Conservation (phyloP, 2,888 invertebrate species). For the Belgica antarctica region DNA sequence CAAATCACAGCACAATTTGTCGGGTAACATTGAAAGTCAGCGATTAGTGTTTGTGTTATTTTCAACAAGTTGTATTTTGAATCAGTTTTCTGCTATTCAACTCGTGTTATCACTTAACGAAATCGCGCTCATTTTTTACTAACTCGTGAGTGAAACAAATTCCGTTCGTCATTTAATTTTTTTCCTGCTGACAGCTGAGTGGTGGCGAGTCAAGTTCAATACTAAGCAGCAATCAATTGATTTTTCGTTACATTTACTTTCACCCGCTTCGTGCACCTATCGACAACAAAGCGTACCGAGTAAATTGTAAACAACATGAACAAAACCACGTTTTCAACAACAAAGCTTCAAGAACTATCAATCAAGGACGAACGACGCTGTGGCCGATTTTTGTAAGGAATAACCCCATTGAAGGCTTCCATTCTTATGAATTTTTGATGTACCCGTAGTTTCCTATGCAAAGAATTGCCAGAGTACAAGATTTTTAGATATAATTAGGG, state of each 20-base stretch:
- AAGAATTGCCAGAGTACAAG: too few relatives aligned
- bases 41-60: slow-evolving; percentile 26
- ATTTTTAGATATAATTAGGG: too few relatives aligned
- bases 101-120: neutral
- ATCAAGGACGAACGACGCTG: slow-evolving; percentile 22
- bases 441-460: too few relatives aligned
- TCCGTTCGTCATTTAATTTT: neutral
- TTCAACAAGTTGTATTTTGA: slow-evolving; percentile 10
- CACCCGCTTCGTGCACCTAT: neutral
- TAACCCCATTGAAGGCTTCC: too few relatives aligned
- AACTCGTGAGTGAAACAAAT: neutral
- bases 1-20: neutral
- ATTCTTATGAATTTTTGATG: too few relatives aligned
- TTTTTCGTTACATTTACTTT: neutral
- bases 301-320: neutral
- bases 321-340: neutral
- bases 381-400: neutral
- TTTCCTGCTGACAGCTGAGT: neutral
- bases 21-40: neutral
- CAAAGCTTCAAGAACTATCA: slow-evolving; percentile 31
- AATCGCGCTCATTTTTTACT: neutral
- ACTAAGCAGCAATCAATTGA: neutral
- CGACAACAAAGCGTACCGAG: neutral
- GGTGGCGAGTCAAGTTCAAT: slow-evolving; percentile 20
- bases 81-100: slow-evolving; percentile 3